phyloP scores from a whole-genome alignment of 2,797 vertebrate genomes.

The Sebastes vulpes region DNA sequence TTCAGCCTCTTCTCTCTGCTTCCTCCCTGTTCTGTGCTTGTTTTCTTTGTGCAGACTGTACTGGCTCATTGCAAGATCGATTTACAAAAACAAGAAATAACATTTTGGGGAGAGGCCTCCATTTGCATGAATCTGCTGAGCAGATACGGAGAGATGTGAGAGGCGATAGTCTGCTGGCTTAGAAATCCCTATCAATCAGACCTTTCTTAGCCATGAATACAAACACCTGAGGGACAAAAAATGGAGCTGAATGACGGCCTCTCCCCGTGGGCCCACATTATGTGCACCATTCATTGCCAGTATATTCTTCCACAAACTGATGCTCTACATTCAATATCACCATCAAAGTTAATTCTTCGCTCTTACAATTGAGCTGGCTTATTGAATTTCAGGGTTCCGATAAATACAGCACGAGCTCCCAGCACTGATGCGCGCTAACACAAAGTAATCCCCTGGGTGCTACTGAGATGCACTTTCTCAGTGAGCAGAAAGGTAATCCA shows the following conservation, averaged over 20 bases:
- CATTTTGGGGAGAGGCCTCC: slow-evolving; percentile 26
- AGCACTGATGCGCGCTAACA: slow-evolving; percentile 46
- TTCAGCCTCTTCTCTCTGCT: slow-evolving; percentile 46
- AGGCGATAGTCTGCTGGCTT: slow-evolving; percentile 57
- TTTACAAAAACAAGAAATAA: slow-evolving; percentile 62
- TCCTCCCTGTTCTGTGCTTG: slow-evolving; percentile 51
- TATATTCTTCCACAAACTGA: slow-evolving; percentile 54
- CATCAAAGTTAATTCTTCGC: slow-evolving; percentile 69
- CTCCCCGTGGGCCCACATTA: slow-evolving; percentile 52
- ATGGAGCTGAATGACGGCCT: slow-evolving; percentile 51
- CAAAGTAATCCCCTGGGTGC: slow-evolving; percentile 58
- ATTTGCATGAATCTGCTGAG: slow-evolving; percentile 54
- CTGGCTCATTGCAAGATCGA: slow-evolving; percentile 56
- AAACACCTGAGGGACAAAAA: slow-evolving; percentile 63
- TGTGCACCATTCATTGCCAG: slow-evolving; percentile 47
- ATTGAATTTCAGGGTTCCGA: slow-evolving; percentile 71
- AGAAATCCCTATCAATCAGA: slow-evolving; percentile 68
- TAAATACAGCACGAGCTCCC: slow-evolving; percentile 59
- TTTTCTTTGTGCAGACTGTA: slow-evolving; percentile 54
- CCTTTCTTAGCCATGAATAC: slow-evolving; percentile 64
- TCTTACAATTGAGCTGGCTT: slow-evolving; percentile 62
- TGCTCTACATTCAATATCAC: slow-evolving; percentile 64
- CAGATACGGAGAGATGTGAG: slow-evolving; percentile 54
- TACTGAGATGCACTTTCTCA: slow-evolving; percentile 45
- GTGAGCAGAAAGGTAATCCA: slow-evolving; percentile 51